A percentile compares a stretch with the other conserved stretches of the same genome.
phyloP scores from a whole-genome alignment of 2,888 invertebrate species.

The Melolontha melolontha region DNA sequence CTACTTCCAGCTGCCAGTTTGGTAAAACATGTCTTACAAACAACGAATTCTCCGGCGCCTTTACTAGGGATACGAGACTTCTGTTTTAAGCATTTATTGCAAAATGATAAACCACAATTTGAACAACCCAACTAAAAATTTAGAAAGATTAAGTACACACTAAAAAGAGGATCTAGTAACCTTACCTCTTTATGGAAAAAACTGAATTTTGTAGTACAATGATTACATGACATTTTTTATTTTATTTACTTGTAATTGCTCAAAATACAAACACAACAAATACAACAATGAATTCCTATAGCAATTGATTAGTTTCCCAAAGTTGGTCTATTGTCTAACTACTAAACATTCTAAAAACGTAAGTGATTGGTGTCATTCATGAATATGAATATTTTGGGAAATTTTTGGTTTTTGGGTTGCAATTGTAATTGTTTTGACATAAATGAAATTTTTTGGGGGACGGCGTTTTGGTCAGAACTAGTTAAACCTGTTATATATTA shows the following conservation, averaged over 20 bases:
- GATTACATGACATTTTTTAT: slow-evolving; percentile 76
- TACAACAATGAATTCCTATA: slow-evolving; percentile 40
- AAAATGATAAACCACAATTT: slow-evolving; percentile 86
- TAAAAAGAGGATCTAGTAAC: not conserved
- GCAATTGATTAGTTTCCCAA: slow-evolving; percentile 45
- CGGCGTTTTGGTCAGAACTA: slow-evolving; percentile 7
- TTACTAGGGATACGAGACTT: slow-evolving; percentile 75
- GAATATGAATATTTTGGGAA: slow-evolving; percentile 10
- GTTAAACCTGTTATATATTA: slow-evolving; percentile 14
- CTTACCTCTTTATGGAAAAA: slow-evolving; percentile 80
- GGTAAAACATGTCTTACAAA: slow-evolving; percentile 71
- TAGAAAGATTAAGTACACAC: slow-evolving; percentile 20
- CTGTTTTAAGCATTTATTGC: slow-evolving; percentile 82
- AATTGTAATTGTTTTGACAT: slow-evolving; percentile 10
- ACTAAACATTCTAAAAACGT: slow-evolving; percentile 25
- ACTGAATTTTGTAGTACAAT: slow-evolving; percentile 78
- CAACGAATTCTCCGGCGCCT: slow-evolving; percentile 74
- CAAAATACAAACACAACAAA: slow-evolving; percentile 32
- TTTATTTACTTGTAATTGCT: slow-evolving; percentile 30
- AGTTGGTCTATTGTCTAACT: slow-evolving; percentile 30
- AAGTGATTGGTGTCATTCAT: slow-evolving; percentile 15
- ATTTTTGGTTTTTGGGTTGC: slow-evolving; percentile 10
- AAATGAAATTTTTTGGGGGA: not conserved
- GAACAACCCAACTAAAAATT: slow-evolving; percentile 82
- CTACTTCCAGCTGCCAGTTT: slow-evolving; percentile 58